phyloP scores from a whole-genome alignment of 2,888 invertebrate genomes.

The Axea sp. region DNA sequence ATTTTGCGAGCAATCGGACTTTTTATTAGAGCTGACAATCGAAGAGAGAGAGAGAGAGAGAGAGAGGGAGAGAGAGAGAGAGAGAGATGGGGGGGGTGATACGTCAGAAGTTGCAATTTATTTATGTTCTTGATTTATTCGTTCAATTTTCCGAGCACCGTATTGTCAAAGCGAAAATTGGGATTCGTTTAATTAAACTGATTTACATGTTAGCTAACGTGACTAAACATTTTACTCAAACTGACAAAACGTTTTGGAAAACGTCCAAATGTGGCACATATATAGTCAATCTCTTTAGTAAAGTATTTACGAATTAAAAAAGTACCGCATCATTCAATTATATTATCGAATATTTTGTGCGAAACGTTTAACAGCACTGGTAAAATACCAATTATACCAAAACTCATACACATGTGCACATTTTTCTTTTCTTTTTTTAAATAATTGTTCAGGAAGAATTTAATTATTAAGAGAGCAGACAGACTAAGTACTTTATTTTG shows the following conservation, averaged over 20 bases:
- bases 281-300: too few species aligned
- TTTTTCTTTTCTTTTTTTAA: too few species aligned
- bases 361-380: too few species aligned
- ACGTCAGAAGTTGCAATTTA: slow-evolving; percentile 1
- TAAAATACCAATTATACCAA: too few species aligned
- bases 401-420: too few species aligned
- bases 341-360: too few species aligned
- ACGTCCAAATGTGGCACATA: slow-evolving; percentile 16
- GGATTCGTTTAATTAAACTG: slow-evolving; percentile 30
- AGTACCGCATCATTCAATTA: too few species aligned
- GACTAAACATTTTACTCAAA: slow-evolving; percentile 19
- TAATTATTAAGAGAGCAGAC: too few species aligned
- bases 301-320: too few species aligned
- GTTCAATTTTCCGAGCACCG: not conserved
- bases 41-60: not conserved
- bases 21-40: not conserved
- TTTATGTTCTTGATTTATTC: slow-evolving; percentile 3
- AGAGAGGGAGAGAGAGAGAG: not conserved
- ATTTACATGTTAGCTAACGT: slow-evolving; percentile 33
- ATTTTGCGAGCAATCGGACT: not conserved
- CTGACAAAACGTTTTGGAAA: slow-evolving; percentile 34
- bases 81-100: too few species aligned
- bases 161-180: slow-evolving; percentile 17
- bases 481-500: too few species aligned
- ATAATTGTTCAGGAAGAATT: too few species aligned